Conservation (phyloP, 2,797 vertebrate species). For the Hippopotamyrus pictus region DNA sequence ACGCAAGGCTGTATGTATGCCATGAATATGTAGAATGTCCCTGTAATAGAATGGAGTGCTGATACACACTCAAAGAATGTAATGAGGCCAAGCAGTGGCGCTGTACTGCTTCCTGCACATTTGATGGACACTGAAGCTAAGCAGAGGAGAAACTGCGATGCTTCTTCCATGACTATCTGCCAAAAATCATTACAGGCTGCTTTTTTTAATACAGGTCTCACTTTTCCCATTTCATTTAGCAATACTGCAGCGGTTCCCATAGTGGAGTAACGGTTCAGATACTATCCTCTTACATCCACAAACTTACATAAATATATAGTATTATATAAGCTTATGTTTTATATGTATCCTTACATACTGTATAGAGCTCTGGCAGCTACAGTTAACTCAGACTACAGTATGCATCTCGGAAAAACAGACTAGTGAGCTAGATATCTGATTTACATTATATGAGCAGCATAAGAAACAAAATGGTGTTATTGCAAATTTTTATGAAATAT, state of each 20-base stretch:
- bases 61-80: not conserved
- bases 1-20: not conserved
- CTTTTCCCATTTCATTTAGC: not conserved
- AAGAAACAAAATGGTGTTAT: not conserved
- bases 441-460: not conserved
- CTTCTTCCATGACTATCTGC: not conserved
- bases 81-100: not conserved
- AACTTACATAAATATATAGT: not conserved
- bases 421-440: not conserved
- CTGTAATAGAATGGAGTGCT: not conserved
- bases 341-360: not conserved
- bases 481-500: not conserved
- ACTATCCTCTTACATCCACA: not conserved
- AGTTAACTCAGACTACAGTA: not conserved
- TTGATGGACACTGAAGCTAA: not conserved
- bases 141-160: not conserved
- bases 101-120: not conserved
- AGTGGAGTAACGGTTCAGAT: not conserved
- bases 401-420: not conserved
- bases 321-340: constrained; percentile 1
- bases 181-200: constrained; percentile 12
- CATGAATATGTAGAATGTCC: not conserved
- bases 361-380: not conserved
- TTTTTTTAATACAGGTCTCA: not conserved
- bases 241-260: not conserved